Percentiles rank a stretch among this genome's conserved stretches.
Conservation (phyloP, 2,888 invertebrate species). For the Ellobium chinense region DNA sequence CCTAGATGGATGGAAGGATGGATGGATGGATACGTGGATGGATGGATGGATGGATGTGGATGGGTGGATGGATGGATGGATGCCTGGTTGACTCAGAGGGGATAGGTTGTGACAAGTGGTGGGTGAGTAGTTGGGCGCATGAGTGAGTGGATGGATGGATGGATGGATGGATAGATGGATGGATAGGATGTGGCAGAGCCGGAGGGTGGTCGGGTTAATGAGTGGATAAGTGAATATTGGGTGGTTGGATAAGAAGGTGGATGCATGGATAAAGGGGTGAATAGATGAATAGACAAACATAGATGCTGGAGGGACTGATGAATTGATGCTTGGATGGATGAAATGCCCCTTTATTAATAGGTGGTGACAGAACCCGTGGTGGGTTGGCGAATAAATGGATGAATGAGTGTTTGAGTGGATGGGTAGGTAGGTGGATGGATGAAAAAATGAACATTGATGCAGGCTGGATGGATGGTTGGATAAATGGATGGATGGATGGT, state of each 20-base stretch:
- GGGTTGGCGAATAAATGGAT: too few relatives aligned
- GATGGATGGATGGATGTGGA: background rate
- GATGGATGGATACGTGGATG: too few relatives aligned
- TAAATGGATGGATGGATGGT: too few relatives aligned
- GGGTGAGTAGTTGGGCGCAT: background rate
- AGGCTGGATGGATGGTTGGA: too few relatives aligned
- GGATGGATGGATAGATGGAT: background rate
- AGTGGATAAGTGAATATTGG: too few relatives aligned
- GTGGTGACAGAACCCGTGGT: too few relatives aligned
- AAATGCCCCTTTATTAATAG: too few relatives aligned
- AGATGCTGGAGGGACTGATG: background rate
- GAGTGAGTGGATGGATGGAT: background rate
- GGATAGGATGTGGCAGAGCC: background rate
- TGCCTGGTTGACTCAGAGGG: background rate
- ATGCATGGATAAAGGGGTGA: background rate
- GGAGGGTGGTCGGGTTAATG: background rate
- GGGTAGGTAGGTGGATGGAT: too few relatives aligned
- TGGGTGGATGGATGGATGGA: background rate
- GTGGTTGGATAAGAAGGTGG: background rate
- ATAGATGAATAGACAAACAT: background rate
- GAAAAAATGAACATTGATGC: too few relatives aligned
- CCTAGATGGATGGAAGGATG: background rate
- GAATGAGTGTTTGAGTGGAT: too few relatives aligned
- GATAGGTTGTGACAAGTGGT: too few relatives aligned
- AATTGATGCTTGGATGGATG: background rate